phyloP scores from a whole-genome alignment of 2,888 invertebrate species.

The Cylloceria caligata region DNA sequence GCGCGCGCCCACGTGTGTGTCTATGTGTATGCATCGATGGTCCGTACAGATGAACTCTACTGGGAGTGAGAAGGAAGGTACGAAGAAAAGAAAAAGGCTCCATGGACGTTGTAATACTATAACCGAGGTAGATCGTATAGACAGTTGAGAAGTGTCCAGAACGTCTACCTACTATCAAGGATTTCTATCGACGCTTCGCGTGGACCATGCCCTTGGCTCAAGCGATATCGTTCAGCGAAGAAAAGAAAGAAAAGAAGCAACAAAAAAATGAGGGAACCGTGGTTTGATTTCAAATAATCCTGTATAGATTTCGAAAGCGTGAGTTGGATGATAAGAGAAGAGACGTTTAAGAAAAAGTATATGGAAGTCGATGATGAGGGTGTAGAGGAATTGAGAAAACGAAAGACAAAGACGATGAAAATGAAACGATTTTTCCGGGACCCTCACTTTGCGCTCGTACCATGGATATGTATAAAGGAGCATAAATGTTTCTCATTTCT shows the following conservation, averaged over 20 bases:
- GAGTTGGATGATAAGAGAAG: conserved; percentile 28
- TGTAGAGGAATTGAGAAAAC: conserved; percentile 16
- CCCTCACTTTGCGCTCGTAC: conserved; percentile 49
- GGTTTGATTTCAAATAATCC: conserved; percentile 79
- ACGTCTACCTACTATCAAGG: conserved; percentile 44
- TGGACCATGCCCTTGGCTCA: conserved; percentile 28
- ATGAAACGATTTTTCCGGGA: conserved; percentile 74
- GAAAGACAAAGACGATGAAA: conserved; percentile 64
- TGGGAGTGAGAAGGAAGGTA: conserved; percentile 17
- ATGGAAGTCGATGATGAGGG: conserved; percentile 26
- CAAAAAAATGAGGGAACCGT: conserved; percentile 56
- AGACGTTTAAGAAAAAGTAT: conserved; percentile 35
- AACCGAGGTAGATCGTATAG: conserved; percentile 49
- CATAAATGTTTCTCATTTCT: conserved; percentile 30
- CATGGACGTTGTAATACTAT: conserved; percentile 64
- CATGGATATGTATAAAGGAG: conserved; percentile 14
- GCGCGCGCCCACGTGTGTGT: too few relatives aligned
- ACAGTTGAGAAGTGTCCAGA: conserved; percentile 58
- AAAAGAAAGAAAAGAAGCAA: conserved; percentile 32
- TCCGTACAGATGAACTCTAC: conserved; percentile 15
- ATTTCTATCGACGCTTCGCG: conserved; percentile 50
- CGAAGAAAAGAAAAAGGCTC: conserved; percentile 66
- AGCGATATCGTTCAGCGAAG: conserved; percentile 33
- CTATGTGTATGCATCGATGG: conserved; percentile 64
- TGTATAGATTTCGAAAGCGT: conserved; percentile 54